Percentiles rank a stretch among this genome's conserved stretches.
phyloP scores from a whole-genome alignment of 2,888 invertebrate species.

The Invenusta paracnida region DNA sequence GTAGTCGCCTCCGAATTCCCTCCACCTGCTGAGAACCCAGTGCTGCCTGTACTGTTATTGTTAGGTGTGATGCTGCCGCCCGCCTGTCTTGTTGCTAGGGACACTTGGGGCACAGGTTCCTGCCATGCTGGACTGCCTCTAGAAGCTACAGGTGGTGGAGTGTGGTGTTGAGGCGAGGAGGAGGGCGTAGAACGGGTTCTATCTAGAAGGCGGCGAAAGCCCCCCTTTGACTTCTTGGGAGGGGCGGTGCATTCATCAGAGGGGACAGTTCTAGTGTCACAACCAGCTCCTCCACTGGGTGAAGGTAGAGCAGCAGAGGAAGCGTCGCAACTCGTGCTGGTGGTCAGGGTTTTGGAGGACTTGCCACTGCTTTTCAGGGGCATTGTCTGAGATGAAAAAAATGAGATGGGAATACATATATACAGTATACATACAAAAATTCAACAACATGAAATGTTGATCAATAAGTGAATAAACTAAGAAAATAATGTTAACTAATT shows the following conservation, averaged over 20 bases:
- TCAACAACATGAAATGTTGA: too few species aligned
- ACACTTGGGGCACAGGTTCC: not conserved
- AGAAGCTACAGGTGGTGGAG: not conserved
- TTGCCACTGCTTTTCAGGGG: not conserved
- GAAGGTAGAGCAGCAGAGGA: too few species aligned
- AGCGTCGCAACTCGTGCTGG: not conserved
- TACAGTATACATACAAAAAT: too few species aligned
- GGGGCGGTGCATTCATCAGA: not conserved
- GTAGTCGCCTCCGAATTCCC: too few species aligned
- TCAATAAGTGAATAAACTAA: too few species aligned
- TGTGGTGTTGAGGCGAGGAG: not conserved
- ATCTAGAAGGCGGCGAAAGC: not conserved
- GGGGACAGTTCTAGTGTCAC: not conserved
- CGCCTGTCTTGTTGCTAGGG: not conserved
- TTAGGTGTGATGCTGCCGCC: not conserved
- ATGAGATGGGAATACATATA: too few species aligned
- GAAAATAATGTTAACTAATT: too few species aligned
- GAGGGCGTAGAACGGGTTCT: not conserved
- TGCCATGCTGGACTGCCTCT: not conserved
- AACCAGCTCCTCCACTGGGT: too few species aligned
- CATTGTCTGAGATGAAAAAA: not conserved
- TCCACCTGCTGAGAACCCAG: not conserved
- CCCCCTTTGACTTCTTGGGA: not conserved
- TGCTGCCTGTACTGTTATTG: not conserved
- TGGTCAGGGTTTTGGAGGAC: not conserved